Percentiles rank a stretch among this genome's conserved stretches.
phyloP scores from a whole-genome alignment of 2,888 invertebrate genomes.

The Amaurobius ferox region DNA sequence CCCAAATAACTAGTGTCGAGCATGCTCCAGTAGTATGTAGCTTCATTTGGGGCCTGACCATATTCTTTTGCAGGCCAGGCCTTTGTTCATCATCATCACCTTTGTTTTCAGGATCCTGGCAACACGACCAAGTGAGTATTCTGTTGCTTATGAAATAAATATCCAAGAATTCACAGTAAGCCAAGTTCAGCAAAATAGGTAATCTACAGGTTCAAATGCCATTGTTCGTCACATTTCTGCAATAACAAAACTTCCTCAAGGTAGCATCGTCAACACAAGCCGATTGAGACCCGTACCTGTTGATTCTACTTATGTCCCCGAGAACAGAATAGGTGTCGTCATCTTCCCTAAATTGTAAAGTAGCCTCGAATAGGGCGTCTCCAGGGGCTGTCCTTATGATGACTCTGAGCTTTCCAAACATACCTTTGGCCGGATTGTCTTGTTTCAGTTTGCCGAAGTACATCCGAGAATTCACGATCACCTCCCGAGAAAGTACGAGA shows the following conservation, averaged over 20 bases:
- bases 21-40: too few relatives aligned
- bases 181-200: too few relatives aligned
- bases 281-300: constrained; percentile 78
- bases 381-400: constrained; percentile 84
- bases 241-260: constrained; percentile 65
- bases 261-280: constrained; percentile 75
- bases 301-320: constrained; percentile 81
- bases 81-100: too few relatives aligned
- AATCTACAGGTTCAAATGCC: too few relatives aligned
- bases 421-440: constrained; percentile 30
- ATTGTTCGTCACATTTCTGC: too few relatives aligned
- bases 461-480: constrained; percentile 44
- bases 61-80: too few relatives aligned
- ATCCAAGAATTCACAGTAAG: too few relatives aligned
- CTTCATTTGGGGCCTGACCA: too few relatives aligned
- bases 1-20: too few relatives aligned
- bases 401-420: constrained; percentile 76
- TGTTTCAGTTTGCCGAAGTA: constrained; percentile 44
- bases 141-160: too few relatives aligned
- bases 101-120: too few relatives aligned
- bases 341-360: constrained; percentile 80
- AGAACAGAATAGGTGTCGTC: constrained; percentile 20
- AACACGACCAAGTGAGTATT: too few relatives aligned
- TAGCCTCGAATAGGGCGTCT: constrained; percentile 87
- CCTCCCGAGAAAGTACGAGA: constrained; percentile 28